These are phyloP conservation scores for Darevskia mixta DNA, from an alignment of 2,797 vertebrate genomes.

Conservation along the genomic window DNA sequence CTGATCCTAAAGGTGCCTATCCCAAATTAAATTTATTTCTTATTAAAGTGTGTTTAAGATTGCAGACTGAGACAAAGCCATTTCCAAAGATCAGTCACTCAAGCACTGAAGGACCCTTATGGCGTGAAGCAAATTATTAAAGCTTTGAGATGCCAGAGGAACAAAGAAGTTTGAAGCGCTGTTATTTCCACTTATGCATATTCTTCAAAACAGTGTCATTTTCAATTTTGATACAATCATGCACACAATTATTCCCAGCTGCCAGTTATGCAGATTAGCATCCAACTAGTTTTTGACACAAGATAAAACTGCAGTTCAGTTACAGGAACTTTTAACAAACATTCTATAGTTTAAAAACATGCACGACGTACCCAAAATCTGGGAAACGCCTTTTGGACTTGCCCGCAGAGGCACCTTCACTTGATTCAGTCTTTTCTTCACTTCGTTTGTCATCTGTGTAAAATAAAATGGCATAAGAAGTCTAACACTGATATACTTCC, in stretches of 20 bases:
- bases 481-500: slow-evolving; percentile 1
- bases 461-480: slow-evolving; percentile 11
- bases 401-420: slow-evolving; percentile 81
- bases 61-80: not conserved
- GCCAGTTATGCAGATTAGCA: not conserved
- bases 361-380: slow-evolving; percentile 89
- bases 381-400: slow-evolving; percentile 92
- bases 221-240: not conserved
- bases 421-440: slow-evolving; percentile 78
- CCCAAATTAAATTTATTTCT: not conserved
- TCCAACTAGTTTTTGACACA: not conserved
- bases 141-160: not conserved
- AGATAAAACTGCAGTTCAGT: not conserved
- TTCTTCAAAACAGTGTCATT: not conserved
- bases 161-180: not conserved
- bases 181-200: not conserved
- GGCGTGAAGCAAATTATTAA: not conserved
- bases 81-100: not conserved
- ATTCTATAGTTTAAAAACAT: not conserved
- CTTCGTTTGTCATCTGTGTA: slow-evolving; percentile 82
- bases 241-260: not conserved
- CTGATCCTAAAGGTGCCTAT: not conserved
- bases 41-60: not conserved
- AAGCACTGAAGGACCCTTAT: not conserved
- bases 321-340: not conserved